Percentiles rank a stretch among this genome's conserved stretches.
Evolutionary conservation across 1,140 invertebrate species (phyloP).

Genomic region (Pseudoatta argentina): DNA sequence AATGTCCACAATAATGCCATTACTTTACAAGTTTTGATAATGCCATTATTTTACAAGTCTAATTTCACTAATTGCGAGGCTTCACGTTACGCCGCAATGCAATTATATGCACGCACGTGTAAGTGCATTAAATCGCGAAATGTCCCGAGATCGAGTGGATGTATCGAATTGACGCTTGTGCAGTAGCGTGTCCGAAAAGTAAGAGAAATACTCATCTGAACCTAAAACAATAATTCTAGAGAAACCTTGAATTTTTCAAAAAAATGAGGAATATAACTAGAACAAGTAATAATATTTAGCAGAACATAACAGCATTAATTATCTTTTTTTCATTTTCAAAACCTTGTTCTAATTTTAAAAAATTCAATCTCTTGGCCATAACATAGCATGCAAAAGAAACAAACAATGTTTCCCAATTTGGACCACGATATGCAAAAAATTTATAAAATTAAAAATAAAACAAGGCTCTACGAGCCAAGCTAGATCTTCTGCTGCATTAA

Average conservation of each 20-base stretch:
- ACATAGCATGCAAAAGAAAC: background rate
- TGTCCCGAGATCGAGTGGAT: constrained; percentile 20
- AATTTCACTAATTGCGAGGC: constrained; percentile 19
- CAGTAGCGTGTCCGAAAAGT: background rate
- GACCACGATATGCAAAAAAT: background rate
- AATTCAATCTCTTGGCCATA: background rate
- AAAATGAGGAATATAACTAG: background rate
- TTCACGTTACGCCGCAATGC: constrained; percentile 5
- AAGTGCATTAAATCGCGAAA: constrained; percentile 33
- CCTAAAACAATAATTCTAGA: background rate
- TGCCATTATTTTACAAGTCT: constrained; percentile 17
- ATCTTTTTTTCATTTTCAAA: background rate
- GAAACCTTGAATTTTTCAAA: background rate
- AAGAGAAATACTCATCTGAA: background rate
- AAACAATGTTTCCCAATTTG: background rate
- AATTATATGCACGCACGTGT: constrained; percentile 35
- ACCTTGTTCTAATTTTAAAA: background rate
- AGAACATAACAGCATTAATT: background rate
- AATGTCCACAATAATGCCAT: constrained; percentile 29
- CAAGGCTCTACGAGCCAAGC: no score
- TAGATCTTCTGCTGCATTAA: no score
- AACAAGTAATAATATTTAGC: background rate
- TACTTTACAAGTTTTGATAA: constrained; percentile 21
- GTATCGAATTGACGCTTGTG: constrained; percentile 24
- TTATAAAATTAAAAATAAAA: no score